Evolutionary conservation across 2,113 vertebrate genomes (phyloP).

Genomic region (Burhinus oedicnemus): DNA sequence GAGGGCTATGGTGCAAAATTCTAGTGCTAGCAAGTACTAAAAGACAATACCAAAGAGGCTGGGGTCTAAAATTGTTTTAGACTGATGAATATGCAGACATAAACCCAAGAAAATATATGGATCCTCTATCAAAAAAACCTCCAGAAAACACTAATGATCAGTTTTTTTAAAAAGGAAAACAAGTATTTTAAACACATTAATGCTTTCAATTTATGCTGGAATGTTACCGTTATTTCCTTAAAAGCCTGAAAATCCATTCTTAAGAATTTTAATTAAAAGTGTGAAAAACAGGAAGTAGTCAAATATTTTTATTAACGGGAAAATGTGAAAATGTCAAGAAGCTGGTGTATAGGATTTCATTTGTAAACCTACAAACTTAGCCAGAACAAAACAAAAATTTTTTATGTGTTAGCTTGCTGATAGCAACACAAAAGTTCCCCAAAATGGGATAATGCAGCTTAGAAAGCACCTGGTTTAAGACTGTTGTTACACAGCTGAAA

Average conservation of each 20-base stretch:
- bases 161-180: background rate
- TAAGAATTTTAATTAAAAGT: background rate
- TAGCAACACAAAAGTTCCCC: background rate
- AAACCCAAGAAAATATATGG: background rate
- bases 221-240: background rate
- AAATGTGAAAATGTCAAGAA: background rate
- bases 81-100: slow-evolving; percentile 67
- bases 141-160: background rate
- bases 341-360: background rate
- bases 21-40: slow-evolving; percentile 51
- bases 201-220: background rate
- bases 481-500: slow-evolving; percentile 70
- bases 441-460: slow-evolving; percentile 14
- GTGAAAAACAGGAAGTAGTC: background rate
- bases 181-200: background rate
- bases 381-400: background rate
- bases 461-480: slow-evolving; percentile 60
- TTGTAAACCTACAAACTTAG: background rate
- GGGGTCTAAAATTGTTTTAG: slow-evolving; percentile 63
- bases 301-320: background rate
- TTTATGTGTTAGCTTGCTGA: background rate
- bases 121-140: background rate
- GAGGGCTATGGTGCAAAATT: slow-evolving; percentile 61
- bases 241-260: background rate
- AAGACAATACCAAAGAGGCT: slow-evolving; percentile 39